Conservation (phyloP, 1,140 invertebrate species). For the Lepidurus arcticus region DNA sequence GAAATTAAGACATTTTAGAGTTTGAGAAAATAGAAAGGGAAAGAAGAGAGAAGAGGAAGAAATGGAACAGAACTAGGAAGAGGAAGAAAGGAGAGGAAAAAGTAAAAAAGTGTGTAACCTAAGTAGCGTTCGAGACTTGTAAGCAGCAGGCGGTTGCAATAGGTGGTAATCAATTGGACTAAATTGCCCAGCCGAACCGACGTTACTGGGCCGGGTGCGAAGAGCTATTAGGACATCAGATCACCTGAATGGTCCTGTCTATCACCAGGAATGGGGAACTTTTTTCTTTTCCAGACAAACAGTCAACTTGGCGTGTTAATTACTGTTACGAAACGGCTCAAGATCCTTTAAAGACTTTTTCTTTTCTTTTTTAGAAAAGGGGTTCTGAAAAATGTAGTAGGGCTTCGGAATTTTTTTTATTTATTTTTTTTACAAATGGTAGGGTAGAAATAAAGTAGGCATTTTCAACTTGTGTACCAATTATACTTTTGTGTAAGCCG, state of each 20-base stretch:
- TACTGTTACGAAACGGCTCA: background rate
- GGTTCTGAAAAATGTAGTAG: too few species aligned
- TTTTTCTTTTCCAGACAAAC: background rate
- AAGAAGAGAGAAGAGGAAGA: background rate
- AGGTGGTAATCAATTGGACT: conserved; percentile 6
- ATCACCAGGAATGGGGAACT: background rate
- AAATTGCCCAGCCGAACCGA: conserved; percentile 10
- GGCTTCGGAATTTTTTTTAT: too few species aligned
- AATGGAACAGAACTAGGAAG: background rate
- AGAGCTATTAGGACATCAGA: conserved; percentile 15
- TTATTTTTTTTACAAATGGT: too few species aligned
- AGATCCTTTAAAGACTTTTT: background rate
- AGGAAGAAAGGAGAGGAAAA: background rate
- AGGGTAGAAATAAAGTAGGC: too few species aligned
- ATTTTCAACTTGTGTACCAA: too few species aligned
- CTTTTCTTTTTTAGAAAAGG: too few species aligned
- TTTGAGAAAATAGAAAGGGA: background rate
- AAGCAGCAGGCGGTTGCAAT: conserved; percentile 2
- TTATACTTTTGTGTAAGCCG: too few species aligned
- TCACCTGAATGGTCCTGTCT: conserved; percentile 13
- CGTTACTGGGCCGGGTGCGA: background rate
- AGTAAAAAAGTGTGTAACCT: background rate
- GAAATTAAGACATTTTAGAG: background rate
- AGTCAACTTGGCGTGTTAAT: conserved; percentile 12
- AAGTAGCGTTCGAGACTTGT: conserved; percentile 3